Base-by-base conservation (phyloP, 1,140 invertebrate species). In the Drosophila nebulosa region DNA sequence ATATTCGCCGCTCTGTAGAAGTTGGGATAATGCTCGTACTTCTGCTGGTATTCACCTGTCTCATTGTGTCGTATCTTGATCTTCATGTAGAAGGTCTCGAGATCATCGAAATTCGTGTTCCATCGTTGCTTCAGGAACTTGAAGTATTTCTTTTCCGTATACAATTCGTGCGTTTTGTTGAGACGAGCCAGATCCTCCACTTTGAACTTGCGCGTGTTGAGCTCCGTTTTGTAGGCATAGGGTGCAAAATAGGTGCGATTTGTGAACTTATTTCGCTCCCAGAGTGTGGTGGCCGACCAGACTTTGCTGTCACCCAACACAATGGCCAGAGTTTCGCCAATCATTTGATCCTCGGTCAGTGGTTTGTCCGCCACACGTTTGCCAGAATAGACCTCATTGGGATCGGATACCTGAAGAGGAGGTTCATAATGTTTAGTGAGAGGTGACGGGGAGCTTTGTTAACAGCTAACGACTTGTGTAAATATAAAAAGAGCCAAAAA, bases 201-300 rank as follows among this genome's bases (percentile, higher is more conserved):
- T 90, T 96, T 96, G 73, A 96, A 97, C 86, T 97, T 97, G 74
- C 95, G 93, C 0, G 95, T 95, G 89, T 97, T 97, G 14, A 96
- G 92, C 58, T 95, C 92, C n/a, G 93, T 95, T 86, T 97, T 97
- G 91, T 97, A 99, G 22, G 98, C 98, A 91, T 95, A 98, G 0
- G 98, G 98, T 16, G 97, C 98, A 92, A 99, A 99, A 64, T 95
- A 94, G 30, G 97, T 97, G 79, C 97, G 91, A 90, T 98, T 98
- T 0, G 96, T 95, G 91, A 99, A 99, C 92, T 99, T 98, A 90
- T 99, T 98, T 46, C 96, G 93, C 88, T 99, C 98, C 96, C 98
- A 99, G 90, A 95, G 98, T 14, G 96, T 97, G 24, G 97, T 97
- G 65, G 97, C 96, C 5, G 96, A 96, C 95, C 97, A 97, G 70